Conservation (phyloP, 2,797 vertebrate genomes). For the Sebastes baramenuke region DNA sequence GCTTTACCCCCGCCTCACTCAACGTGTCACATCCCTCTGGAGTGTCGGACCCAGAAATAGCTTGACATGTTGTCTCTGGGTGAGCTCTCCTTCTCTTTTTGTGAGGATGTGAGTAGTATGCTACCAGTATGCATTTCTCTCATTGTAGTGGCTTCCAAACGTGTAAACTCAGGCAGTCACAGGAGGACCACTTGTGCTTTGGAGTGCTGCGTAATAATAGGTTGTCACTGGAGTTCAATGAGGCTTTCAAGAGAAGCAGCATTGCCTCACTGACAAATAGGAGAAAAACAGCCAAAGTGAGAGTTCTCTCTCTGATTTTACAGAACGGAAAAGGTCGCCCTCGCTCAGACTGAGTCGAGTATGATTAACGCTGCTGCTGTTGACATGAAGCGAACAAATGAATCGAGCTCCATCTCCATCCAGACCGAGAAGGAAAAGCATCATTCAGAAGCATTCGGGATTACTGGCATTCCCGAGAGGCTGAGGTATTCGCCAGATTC, state of each 20-base stretch:
- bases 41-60: slow-evolving; percentile 70
- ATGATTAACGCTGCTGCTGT: slow-evolving; percentile 53
- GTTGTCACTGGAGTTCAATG: slow-evolving; percentile 36
- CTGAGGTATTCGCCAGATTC: slow-evolving; percentile 59
- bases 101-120: not conserved
- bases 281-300: slow-evolving; percentile 10
- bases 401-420: slow-evolving; percentile 45
- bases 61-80: slow-evolving; percentile 49
- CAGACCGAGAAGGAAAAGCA: slow-evolving; percentile 36
- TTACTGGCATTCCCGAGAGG: slow-evolving; percentile 57
- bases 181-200: slow-evolving; percentile 27
- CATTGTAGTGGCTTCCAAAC: slow-evolving; percentile 18
- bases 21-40: slow-evolving; percentile 70
- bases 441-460: slow-evolving; percentile 47
- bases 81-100: slow-evolving; percentile 10
- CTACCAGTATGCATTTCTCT: slow-evolving; percentile 34
- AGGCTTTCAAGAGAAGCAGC: slow-evolving; percentile 10
- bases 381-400: slow-evolving; percentile 49
- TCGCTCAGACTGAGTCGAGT: slow-evolving; percentile 40
- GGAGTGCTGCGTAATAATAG: slow-evolving; percentile 26
- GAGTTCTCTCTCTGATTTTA: slow-evolving; percentile 19
- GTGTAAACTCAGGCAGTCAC: slow-evolving; percentile 32
- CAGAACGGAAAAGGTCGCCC: not conserved
- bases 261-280: slow-evolving; percentile 35
- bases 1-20: slow-evolving; percentile 53